Percentiles rank a stretch among this genome's conserved stretches.
These are phyloP conservation scores for Anneissia japonica DNA, from an alignment of 35 echinoderm and acorn worm genomes.

Conservation along the genomic window DNA sequence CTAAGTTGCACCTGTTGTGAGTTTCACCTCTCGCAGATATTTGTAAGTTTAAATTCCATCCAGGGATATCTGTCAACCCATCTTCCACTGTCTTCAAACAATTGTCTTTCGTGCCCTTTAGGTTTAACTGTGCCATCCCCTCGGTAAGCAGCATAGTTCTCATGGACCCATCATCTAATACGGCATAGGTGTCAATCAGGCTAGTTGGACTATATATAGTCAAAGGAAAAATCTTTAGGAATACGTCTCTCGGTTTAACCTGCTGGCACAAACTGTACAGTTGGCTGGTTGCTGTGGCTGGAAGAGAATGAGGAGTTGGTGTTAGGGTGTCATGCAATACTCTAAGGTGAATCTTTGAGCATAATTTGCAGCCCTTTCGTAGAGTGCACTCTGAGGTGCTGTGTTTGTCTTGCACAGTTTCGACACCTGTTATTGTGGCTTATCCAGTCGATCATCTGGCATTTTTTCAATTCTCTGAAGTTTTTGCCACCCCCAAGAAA, in stretches of 20 bases:
- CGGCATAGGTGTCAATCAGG: neutral
- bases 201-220: neutral
- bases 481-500: neutral
- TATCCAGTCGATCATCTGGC: neutral
- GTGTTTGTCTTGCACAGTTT: neutral
- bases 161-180: slow-evolving; percentile 36
- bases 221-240: neutral
- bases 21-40: neutral
- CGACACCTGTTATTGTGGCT: neutral
- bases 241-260: neutral
- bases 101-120: slow-evolving; percentile 8
- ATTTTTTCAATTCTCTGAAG: neutral
- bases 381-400: neutral
- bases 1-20: too few relatives aligned
- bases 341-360: slow-evolving; percentile 5
- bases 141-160: slow-evolving; percentile 14
- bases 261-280: neutral
- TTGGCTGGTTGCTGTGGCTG: neutral
- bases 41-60: too few relatives aligned
- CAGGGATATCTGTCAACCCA: too few relatives aligned
- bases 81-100: slow-evolving; percentile 7
- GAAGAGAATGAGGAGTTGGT: neutral
- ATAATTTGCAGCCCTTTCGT: neutral
- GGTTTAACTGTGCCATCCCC: neutral
- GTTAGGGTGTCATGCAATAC: slow-evolving; percentile 3